Base-by-base conservation (phyloP, 2,113 vertebrate genomes). In the Cavia aperea region DNA sequence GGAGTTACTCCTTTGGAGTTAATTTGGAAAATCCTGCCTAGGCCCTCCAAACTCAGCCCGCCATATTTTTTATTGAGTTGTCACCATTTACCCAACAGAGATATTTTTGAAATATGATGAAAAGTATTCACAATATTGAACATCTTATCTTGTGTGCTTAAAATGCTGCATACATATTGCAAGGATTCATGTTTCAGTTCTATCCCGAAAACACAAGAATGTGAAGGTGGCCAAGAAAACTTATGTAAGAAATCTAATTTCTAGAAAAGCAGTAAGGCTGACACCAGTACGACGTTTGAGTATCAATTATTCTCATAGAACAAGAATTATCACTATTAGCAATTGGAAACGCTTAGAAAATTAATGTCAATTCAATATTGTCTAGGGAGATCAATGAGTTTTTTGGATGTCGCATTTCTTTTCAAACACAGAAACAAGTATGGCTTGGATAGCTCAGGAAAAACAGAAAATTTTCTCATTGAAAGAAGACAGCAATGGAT, bases 301-400 rank as follows among this genome's bases (percentile, higher is more conserved):
- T 68, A 83, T 88, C 56, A 68, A n/a, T 56, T 90, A 92, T 49
- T 68, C 54, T 60, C 29, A 46, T 36, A 36, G 39, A 75, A n/a
- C 62, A 84, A 93, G 43, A 92, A 43, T 62, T 66, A 86, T 33
- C n/a, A 58, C 72, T n/a, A 39, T 14, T 63, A 65, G 68, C 11
- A 85, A 84, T 8, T 81, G 62, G 49, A 78, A 84, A 87, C 73
- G 23, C 36, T 75, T 54, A 92, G 54, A 93, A 94, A 95, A 49
- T 6, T 86, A 24, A 88, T 79, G 31, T 51, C 56, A 83, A 5
- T 72, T 89, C 70, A 88, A 29, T 72, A 19, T 39, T 26, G 60
- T 90, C 75, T 82, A 82, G 73, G 39, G 13, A 94, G 92, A 90
- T 49, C 91, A 90, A 73, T 81, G 33, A 93, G 23, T 4, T 89